Percentiles rank a stretch among this genome's conserved stretches.
Evolutionary conservation across 2,888 invertebrate species (phyloP).

Genomic region (Aproaerema taeniolella): DNA sequence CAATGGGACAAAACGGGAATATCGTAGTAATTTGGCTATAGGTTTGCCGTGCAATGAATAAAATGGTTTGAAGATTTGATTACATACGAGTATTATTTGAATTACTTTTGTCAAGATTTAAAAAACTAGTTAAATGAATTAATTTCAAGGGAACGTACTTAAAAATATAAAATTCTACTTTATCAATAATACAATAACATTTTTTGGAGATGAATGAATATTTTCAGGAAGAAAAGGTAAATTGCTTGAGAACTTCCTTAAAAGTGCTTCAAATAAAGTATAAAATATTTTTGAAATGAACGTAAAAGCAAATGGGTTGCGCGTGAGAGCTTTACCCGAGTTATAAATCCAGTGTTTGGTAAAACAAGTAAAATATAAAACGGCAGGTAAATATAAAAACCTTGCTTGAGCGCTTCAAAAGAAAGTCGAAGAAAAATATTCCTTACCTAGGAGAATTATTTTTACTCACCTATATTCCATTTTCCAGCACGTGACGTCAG

Average conservation of each 20-base stretch:
- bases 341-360: conserved; percentile 5
- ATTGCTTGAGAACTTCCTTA: neutral
- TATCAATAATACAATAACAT: no score
- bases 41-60: conserved; percentile 39
- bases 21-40: conserved; percentile 61
- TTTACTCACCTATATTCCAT: conserved; percentile 38
- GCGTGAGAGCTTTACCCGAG: neutral
- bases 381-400: conserved; percentile 2
- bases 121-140: no score
- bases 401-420: conserved; percentile 1
- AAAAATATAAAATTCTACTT: no score
- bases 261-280: neutral
- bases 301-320: conserved; percentile 1
- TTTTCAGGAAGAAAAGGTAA: no score
- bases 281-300: no score
- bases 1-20: conserved; percentile 55
- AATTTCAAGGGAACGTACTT: no score
- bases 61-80: conserved; percentile 28
- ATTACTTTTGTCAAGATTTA: conserved; percentile 8
- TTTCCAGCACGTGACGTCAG: conserved; percentile 21
- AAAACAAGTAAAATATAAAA: no score
- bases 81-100: conserved; percentile 27
- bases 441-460: conserved; percentile 17
- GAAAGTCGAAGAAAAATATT: neutral
- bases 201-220: no score